Evolutionary conservation across 2,113 vertebrate genomes (phyloP).

Genomic region (Oncorhynchus keta): DNA sequence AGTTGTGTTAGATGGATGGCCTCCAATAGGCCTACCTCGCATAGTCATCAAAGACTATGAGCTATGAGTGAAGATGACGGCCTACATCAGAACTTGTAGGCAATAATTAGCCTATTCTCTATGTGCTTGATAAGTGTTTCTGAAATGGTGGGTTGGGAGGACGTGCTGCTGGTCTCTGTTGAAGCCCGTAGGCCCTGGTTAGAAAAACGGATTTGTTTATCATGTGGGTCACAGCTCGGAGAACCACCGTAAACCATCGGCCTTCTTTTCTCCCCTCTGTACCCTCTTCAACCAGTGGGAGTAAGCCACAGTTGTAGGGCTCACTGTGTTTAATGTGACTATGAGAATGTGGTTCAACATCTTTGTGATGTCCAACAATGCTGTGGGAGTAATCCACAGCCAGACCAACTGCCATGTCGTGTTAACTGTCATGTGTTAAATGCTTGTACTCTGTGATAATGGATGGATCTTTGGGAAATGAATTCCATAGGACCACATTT

Average conservation of each 20-base stretch:
- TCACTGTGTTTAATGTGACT: too few species aligned
- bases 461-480: slow-evolving; percentile 9
- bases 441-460: too few species aligned
- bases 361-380: not conserved
- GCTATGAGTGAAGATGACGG: too few species aligned
- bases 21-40: too few species aligned
- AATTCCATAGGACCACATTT: slow-evolving; percentile 48
- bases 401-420: not conserved
- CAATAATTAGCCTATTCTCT: not conserved
- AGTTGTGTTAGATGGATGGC: too few species aligned
- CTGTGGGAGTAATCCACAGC: not conserved
- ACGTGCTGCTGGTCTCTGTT: not conserved
- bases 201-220: not conserved
- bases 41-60: too few species aligned
- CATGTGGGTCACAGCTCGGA: not conserved
- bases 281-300: too few species aligned
- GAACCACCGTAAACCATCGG: not conserved
- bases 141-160: too few species aligned
- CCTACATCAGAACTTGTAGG: not conserved
- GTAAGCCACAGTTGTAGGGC: too few species aligned
- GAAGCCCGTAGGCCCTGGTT: not conserved
- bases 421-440: too few species aligned
- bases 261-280: not conserved
- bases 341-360: too few species aligned
- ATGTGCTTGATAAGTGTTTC: not conserved